Evolutionary conservation across 2,888 invertebrate species (phyloP).

Genomic region (Scelioninae gen. 1): DNA sequence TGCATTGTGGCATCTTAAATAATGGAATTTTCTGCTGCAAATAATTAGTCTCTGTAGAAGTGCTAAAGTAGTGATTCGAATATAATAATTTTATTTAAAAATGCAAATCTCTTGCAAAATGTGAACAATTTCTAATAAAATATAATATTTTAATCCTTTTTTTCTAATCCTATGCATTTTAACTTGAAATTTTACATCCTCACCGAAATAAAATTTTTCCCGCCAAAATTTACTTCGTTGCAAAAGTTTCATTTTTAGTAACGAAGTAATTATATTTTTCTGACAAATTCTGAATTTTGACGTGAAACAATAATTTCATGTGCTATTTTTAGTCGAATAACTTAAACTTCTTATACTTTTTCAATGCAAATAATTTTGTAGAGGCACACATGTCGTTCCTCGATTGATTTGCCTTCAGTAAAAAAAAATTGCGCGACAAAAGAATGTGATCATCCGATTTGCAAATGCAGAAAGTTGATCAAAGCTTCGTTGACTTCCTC

Average conservation of each 20-base stretch:
- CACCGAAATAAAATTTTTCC: background rate
- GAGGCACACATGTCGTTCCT: slow-evolving; percentile 15
- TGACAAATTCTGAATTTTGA: background rate
- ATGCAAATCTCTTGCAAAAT: background rate
- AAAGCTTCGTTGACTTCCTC: slow-evolving; percentile 50
- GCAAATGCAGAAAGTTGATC: slow-evolving; percentile 61
- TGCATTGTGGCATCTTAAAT: background rate
- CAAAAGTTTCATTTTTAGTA: background rate
- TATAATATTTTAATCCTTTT: background rate
- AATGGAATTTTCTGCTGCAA: background rate
- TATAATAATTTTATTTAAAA: too few relatives aligned
- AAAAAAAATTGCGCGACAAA: slow-evolving; percentile 44
- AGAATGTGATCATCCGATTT: slow-evolving; percentile 59
- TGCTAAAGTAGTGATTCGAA: too few relatives aligned
- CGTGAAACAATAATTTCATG: background rate
- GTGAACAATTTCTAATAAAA: background rate
- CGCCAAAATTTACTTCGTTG: background rate
- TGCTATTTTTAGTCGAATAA: slow-evolving; percentile 15
- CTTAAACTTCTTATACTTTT: slow-evolving; percentile 30
- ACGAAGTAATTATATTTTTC: background rate
- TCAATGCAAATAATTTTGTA: slow-evolving; percentile 38
- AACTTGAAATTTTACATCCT: background rate
- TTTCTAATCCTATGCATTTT: too few relatives aligned
- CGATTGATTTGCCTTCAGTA: slow-evolving; percentile 45
- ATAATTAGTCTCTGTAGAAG: too few relatives aligned